A percentile compares a stretch with the other conserved stretches of the same genome.
Conservation (phyloP, 2,888 invertebrate species). For the Stratiomys singularior region DNA sequence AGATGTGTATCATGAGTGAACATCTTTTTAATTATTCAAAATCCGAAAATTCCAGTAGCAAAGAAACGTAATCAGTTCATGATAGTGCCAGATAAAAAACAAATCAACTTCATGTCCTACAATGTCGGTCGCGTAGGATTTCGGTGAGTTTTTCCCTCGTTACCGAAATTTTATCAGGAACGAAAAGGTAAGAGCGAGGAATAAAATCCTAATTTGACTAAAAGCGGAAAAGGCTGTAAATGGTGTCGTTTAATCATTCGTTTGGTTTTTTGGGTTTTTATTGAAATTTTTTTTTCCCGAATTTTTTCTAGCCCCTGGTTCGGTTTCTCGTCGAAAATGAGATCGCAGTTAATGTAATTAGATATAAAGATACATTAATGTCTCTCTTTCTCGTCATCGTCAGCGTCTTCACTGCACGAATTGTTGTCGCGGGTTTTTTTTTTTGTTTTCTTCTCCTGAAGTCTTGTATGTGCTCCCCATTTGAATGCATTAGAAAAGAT, state of each 20-base stretch:
- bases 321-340: background rate
- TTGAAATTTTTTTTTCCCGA: background rate
- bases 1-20: background rate
- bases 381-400: too few species aligned
- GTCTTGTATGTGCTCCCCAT: background rate
- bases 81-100: background rate
- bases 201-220: background rate
- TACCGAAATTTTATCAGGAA: too few species aligned
- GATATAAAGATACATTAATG: constrained; percentile 11
- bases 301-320: too few species aligned
- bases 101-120: background rate
- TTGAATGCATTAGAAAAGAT: background rate
- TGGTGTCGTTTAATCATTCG: too few species aligned
- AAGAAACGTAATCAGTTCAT: background rate
- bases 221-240: background rate
- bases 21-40: constrained; percentile 14
- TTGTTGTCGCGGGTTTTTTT: background rate
- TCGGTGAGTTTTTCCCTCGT: background rate
- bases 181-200: background rate
- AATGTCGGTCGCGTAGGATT: background rate
- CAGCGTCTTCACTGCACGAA: too few species aligned
- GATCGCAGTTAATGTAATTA: background rate
- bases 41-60: constrained; percentile 10
- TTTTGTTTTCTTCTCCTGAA: background rate
- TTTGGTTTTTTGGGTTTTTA: too few species aligned